Percentiles rank a stretch among this genome's conserved stretches.
These are phyloP conservation scores for Cyrtodaria siliqua DNA, from an alignment of 2,888 invertebrate genomes.

Conservation along the genomic window DNA sequence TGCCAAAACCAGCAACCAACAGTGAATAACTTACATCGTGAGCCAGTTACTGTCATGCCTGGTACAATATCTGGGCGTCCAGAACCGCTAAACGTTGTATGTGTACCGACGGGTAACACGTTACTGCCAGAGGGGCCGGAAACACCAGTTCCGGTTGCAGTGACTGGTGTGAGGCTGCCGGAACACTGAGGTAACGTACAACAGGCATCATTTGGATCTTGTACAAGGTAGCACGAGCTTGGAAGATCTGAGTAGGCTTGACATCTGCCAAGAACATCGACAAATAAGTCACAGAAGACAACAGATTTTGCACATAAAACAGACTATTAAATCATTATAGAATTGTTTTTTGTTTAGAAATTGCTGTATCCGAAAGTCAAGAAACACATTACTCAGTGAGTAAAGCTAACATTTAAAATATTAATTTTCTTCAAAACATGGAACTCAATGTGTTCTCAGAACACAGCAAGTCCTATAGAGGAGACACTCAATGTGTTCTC, in stretches of 20 bases:
- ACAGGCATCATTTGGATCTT: slow-evolving; percentile 72
- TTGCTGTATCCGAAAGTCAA: no score
- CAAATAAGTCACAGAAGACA: no score
- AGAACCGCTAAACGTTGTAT: slow-evolving; percentile 70
- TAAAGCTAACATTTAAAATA: no score
- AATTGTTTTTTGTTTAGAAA: no score
- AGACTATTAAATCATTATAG: no score
- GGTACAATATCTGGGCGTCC: slow-evolving; percentile 49
- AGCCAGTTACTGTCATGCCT: slow-evolving; percentile 44
- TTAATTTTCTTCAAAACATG: no score
- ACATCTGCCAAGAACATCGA: slow-evolving; percentile 74
- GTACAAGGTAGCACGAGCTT: slow-evolving; percentile 65
- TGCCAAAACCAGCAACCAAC: no score
- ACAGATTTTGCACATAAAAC: no score
- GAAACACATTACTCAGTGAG: no score
- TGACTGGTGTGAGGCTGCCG: slow-evolving; percentile 67
- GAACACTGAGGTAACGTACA: slow-evolving; percentile 70
- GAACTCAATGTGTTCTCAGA: no score
- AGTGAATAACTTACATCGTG: slow-evolving; percentile 59
- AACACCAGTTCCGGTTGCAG: slow-evolving; percentile 59
- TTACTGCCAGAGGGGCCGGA: slow-evolving; percentile 67
- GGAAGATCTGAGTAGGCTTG: slow-evolving; percentile 72
- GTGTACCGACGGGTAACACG: slow-evolving; percentile 75
- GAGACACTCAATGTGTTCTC: no score
- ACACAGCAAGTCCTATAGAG: no score